Conservation (phyloP, 1,140 invertebrate species). For the Watersipora subatra region DNA sequence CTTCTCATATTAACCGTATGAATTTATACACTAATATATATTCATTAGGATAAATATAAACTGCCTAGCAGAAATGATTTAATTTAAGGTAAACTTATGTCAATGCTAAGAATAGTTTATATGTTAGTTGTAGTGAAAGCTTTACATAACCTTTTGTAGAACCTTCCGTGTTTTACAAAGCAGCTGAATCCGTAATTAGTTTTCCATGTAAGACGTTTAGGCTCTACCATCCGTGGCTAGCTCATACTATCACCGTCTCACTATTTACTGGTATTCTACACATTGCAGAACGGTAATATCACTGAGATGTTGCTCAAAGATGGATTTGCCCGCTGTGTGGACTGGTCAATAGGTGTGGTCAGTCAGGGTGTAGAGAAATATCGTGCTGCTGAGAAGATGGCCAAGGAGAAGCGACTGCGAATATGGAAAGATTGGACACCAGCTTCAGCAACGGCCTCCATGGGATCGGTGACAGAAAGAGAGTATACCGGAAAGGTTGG, state of each 20-base stretch:
- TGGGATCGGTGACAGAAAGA: slow-evolving; percentile 55
- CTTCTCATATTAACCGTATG: no score
- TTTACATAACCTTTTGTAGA: no score
- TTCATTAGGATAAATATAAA: no score
- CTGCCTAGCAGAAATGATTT: no score
- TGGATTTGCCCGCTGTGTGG: slow-evolving; percentile 90
- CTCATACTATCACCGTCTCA: not conserved
- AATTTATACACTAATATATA: no score
- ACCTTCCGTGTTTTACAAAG: no score
- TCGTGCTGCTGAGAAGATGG: slow-evolving; percentile 64
- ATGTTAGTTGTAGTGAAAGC: no score
- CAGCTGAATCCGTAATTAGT: no score
- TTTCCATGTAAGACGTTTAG: no score
- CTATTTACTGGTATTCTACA: not conserved
- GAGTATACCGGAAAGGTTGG: slow-evolving; percentile 67
- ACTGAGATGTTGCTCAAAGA: slow-evolving; percentile 77
- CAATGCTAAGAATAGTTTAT: no score
- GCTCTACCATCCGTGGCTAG: no score
- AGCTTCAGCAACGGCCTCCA: slow-evolving; percentile 15
- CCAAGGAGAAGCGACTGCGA: slow-evolving; percentile 71
- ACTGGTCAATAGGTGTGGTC: slow-evolving; percentile 84
- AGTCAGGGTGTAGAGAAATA: slow-evolving; percentile 67
- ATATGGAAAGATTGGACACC: slow-evolving; percentile 71
- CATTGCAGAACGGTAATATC: slow-evolving; percentile 67
- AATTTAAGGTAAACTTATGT: no score